A percentile compares a stretch with the other conserved stretches of the same genome.
phyloP scores from a whole-genome alignment of 1,140 invertebrate species.

The Epicauta chinensis region DNA sequence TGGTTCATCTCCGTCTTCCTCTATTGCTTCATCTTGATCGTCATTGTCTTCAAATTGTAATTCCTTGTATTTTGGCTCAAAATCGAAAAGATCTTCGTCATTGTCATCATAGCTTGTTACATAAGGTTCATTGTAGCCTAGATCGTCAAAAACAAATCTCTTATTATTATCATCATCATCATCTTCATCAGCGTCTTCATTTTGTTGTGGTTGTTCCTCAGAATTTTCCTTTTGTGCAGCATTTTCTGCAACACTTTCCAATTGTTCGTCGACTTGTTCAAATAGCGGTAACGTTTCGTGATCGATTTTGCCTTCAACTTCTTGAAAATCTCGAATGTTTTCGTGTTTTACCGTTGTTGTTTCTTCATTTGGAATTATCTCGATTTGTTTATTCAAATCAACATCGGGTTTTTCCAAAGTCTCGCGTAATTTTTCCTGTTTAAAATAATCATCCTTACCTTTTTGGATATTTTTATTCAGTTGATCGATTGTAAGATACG shows the following conservation, averaged over 20 bases:
- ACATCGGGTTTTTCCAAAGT: background rate
- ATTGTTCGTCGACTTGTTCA: background rate
- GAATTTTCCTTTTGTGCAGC: background rate
- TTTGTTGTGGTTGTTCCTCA: background rate
- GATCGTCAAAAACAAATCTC: background rate
- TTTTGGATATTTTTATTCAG: conserved; percentile 7
- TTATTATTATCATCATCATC: conserved; percentile 1
- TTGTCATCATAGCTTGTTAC: no score
- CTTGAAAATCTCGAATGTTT: conserved; percentile 6
- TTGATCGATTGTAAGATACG: background rate
- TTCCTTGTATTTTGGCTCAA: background rate
- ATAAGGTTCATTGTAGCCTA: no score
- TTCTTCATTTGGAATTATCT: no score
- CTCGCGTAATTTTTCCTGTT: conserved; percentile 2
- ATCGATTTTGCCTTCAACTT: conserved; percentile 4
- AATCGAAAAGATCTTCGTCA: no score
- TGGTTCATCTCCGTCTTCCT: conserved; percentile 4
- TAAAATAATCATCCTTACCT: conserved; percentile 9
- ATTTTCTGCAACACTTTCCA: background rate
- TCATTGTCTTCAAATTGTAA: background rate
- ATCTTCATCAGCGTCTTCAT: conserved; percentile 3
- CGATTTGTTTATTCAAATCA: no score
- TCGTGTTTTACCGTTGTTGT: background rate
- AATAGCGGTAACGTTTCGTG: conserved; percentile 10
- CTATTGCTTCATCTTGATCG: background rate